Evolutionary conservation across 1,140 invertebrate genomes (phyloP).

Genomic region (Platorchestia sp.): DNA sequence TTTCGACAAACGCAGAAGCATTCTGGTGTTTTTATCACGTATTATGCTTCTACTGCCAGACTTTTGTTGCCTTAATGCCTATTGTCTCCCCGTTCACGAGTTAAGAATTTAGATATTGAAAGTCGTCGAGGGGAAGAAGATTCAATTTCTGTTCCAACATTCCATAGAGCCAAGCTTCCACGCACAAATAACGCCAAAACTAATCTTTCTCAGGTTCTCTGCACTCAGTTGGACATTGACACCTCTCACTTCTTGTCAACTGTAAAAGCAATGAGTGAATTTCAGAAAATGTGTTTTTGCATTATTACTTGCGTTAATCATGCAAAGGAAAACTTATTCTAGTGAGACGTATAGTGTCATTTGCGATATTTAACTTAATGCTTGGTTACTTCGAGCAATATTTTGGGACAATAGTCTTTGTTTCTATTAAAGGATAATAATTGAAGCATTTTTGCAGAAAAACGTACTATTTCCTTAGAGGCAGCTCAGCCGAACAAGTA

Average conservation of each 20-base stretch:
- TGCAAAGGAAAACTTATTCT: neutral
- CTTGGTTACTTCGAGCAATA: too few relatives aligned
- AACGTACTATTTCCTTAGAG: too few relatives aligned
- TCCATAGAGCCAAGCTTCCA: neutral
- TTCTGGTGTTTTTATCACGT: neutral
- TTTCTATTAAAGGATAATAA: too few relatives aligned
- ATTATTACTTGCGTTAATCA: neutral
- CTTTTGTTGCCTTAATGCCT: neutral
- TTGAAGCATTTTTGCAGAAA: too few relatives aligned
- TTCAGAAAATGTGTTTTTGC: neutral
- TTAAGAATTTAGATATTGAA: neutral
- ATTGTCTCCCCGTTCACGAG: neutral
- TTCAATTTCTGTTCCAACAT: neutral
- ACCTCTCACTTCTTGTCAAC: neutral
- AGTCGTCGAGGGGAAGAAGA: neutral
- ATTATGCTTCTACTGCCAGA: neutral
- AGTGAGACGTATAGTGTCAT: neutral
- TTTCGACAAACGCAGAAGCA: neutral
- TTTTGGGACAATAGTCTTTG: too few relatives aligned
- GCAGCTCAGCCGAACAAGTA: too few relatives aligned
- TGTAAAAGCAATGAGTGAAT: neutral
- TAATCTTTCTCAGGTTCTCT: neutral
- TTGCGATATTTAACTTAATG: too few relatives aligned
- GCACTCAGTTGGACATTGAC: neutral
- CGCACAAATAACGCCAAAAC: neutral